phyloP scores from a whole-genome alignment of 2,888 invertebrate species.

The Amaurobius ferox region DNA sequence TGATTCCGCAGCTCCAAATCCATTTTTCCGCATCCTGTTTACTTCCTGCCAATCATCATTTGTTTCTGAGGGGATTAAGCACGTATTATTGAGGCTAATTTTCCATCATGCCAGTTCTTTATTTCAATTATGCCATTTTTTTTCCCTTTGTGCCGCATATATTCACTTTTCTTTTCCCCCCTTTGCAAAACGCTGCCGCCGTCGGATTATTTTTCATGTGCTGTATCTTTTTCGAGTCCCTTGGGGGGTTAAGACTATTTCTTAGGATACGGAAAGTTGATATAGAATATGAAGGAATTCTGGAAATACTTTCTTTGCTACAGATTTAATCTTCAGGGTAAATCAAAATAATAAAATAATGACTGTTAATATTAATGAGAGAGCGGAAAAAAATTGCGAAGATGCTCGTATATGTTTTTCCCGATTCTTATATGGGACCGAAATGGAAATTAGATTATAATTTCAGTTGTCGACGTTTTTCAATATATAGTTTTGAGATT shows the following conservation, averaged over 20 bases:
- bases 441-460: no score
- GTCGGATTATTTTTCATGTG: background rate
- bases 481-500: background rate
- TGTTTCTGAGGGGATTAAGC: constrained; percentile 4
- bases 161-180: background rate
- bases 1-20: background rate
- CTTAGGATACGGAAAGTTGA: background rate
- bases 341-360: constrained; percentile 11
- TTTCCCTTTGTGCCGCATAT: background rate
- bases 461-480: no score
- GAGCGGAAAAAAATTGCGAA: background rate
- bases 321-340: constrained; percentile 7
- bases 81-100: constrained; percentile 10
- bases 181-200: background rate
- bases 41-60: constrained; percentile 3
- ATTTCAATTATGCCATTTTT: background rate
- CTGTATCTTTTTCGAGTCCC: background rate
- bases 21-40: background rate
- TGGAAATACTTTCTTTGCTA: background rate
- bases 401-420: background rate
- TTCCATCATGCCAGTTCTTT: background rate
- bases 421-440: background rate
- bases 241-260: background rate
- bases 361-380: constrained; percentile 8
- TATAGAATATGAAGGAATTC: background rate